Evolutionary conservation across 2,888 invertebrate species (phyloP).

Genomic region (Sarcophaga subvicina): DNA sequence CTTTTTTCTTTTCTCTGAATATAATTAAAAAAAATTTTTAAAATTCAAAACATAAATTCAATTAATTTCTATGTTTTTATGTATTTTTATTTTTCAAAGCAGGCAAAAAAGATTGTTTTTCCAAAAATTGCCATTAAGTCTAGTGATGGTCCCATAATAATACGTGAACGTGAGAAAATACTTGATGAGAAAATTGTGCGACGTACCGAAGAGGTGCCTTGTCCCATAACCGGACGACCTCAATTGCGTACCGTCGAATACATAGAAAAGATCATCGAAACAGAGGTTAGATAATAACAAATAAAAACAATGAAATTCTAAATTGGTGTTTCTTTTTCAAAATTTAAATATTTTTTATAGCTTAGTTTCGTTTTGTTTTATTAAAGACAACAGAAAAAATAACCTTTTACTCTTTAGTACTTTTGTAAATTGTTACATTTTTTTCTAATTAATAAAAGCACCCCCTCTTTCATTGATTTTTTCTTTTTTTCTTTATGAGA

Average conservation of each 20-base stretch:
- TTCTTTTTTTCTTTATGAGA: not conserved
- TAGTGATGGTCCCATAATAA: constrained; percentile 90
- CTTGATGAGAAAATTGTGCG: constrained; percentile 93
- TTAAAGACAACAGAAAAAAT: not conserved
- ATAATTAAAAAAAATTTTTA: not conserved
- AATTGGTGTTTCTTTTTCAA: constrained; percentile 51
- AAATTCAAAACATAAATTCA: not conserved
- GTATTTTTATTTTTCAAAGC: constrained; percentile 69
- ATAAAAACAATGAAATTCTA: constrained; percentile 15
- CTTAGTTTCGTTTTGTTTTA: constrained; percentile 66
- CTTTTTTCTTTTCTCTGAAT: too few species aligned
- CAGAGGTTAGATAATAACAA: constrained; percentile 88
- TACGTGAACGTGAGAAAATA: constrained; percentile 94
- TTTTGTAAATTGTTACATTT: not conserved
- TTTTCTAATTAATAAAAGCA: constrained; percentile 28
- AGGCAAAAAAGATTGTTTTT: constrained; percentile 83
- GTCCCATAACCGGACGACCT: constrained; percentile 92
- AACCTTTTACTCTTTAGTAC: constrained; percentile 1
- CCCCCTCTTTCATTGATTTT: constrained; percentile 38
- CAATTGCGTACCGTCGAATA: constrained; percentile 95
- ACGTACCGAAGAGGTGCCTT: constrained; percentile 93
- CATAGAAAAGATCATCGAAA: constrained; percentile 97
- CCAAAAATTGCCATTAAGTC: constrained; percentile 95
- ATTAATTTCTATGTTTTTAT: constrained; percentile 61
- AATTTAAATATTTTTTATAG: constrained; percentile 49